Percentiles rank a stretch among this genome's conserved stretches.
These are phyloP conservation scores for Acrocephalus kingi DNA, from an alignment of 2,113 vertebrate genomes.

Conservation along the genomic window DNA sequence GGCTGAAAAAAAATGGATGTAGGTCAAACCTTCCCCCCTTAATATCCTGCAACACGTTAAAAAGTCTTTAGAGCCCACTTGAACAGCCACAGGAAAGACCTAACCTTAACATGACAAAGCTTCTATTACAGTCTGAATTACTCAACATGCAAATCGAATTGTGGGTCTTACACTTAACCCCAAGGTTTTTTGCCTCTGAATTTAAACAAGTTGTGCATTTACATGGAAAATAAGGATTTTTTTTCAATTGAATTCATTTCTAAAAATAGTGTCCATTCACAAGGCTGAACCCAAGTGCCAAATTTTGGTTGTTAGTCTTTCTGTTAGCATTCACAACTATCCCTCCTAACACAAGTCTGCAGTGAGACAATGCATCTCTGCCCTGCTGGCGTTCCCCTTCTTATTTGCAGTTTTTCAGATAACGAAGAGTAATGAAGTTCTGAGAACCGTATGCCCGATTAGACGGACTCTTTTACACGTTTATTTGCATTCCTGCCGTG, in stretches of 20 bases:
- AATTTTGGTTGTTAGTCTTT: not conserved
- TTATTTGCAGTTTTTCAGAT: conserved; percentile 25
- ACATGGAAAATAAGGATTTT: not conserved
- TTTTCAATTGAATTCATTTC: not conserved
- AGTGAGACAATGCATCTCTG: not conserved
- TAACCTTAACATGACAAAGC: conserved; percentile 61
- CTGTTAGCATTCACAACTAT: not conserved
- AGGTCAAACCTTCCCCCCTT: conserved; percentile 48
- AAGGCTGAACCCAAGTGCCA: not conserved
- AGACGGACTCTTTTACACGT: not conserved
- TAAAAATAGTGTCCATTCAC: not conserved
- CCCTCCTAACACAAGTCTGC: not conserved
- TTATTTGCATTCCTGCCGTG: not conserved
- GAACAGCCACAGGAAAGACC: conserved; percentile 62
- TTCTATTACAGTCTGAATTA: conserved; percentile 35
- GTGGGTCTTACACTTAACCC: conserved; percentile 33
- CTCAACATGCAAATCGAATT: conserved; percentile 58
- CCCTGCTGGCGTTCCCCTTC: not conserved
- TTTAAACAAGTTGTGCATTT: conserved; percentile 41
- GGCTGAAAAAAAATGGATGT: conserved; percentile 48
- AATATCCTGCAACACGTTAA: conserved; percentile 57
- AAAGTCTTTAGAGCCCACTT: conserved; percentile 49
- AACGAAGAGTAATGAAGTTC: conserved; percentile 20
- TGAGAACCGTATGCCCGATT: not conserved
- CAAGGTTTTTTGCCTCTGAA: not conserved